A percentile compares a stretch with the other conserved stretches of the same genome.
These are phyloP conservation scores for Pissodes strobi DNA, from an alignment of 1,140 invertebrate genomes.

Conservation along the genomic window DNA sequence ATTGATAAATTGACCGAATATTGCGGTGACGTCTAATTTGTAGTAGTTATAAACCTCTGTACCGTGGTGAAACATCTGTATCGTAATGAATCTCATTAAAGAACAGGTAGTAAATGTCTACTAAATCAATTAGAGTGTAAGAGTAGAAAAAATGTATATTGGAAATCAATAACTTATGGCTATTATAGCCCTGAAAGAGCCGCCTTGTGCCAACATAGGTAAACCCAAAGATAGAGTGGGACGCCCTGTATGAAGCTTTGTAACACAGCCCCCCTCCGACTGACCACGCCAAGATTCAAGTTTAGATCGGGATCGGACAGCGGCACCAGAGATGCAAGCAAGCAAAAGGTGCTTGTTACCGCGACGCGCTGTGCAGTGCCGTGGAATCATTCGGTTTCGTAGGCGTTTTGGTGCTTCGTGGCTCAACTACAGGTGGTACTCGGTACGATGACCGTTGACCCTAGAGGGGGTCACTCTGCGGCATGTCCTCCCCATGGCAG, in stretches of 20 bases:
- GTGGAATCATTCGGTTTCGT: conserved; percentile 8
- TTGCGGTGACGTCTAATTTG: too few species aligned
- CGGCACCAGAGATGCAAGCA: conserved; percentile 8
- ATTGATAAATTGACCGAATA: too few species aligned
- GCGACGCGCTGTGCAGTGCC: conserved; percentile 2
- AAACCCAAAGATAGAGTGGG: conserved; percentile 6
- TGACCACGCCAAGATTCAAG: conserved; percentile 36
- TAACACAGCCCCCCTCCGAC: conserved; percentile 21
- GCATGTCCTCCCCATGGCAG: conserved; percentile 41
- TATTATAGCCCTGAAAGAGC: too few species aligned
- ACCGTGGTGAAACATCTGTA: too few species aligned
- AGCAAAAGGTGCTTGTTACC: conserved; percentile 9
- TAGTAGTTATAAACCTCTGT: too few species aligned
- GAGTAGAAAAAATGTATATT: too few species aligned
- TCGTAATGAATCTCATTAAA: too few species aligned
- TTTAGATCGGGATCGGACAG: conserved; percentile 29
- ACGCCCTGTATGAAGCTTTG: conserved; percentile 16
- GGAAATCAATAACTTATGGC: too few species aligned
- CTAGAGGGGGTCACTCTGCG: conserved; percentile 21
- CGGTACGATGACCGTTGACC: conserved; percentile 37
- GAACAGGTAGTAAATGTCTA: too few species aligned
- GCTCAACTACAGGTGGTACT: conserved; percentile 28
- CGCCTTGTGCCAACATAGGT: too few species aligned
- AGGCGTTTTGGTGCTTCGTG: conserved; percentile 27
- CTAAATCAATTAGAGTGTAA: too few species aligned